Evolutionary conservation across 2,113 vertebrate genomes (phyloP).

Genomic region (Pterocles burchelli): DNA sequence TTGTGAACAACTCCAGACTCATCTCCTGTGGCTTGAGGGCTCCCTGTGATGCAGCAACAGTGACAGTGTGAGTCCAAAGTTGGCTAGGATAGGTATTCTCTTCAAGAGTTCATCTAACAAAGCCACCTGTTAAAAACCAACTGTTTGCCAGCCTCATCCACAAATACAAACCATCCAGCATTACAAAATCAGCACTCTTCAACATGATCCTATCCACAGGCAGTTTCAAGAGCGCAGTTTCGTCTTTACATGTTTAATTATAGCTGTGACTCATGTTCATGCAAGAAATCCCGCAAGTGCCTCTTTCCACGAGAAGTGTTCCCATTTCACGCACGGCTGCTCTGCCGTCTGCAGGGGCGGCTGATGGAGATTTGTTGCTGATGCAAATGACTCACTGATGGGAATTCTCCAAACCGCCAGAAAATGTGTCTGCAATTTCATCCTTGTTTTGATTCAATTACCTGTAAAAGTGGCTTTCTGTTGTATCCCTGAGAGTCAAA

Average conservation of each 20-base stretch:
- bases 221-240: background rate
- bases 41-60: background rate
- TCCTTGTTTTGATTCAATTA: background rate
- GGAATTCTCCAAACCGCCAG: constrained; percentile 13
- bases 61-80: background rate
- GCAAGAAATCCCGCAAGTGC: constrained; percentile 10
- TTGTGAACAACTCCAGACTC: background rate
- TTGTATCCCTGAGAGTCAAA: background rate
- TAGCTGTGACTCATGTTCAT: background rate
- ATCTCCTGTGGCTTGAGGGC: background rate
- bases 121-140: constrained; percentile 2
- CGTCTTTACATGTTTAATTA: constrained; percentile 41
- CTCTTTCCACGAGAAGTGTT: constrained; percentile 26
- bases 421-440: background rate
- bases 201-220: background rate
- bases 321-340: constrained; percentile 47
- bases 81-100: background rate
- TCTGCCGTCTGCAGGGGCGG: background rate
- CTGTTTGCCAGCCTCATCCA: background rate
- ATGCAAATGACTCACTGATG: constrained; percentile 46
- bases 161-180: background rate
- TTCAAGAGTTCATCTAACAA: background rate
- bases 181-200: background rate
- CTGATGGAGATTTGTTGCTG: background rate
- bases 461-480: background rate